Percentiles rank a stretch among this genome's conserved stretches.
Conservation (phyloP, 1,140 invertebrate species). For the Periplaneta americana region DNA sequence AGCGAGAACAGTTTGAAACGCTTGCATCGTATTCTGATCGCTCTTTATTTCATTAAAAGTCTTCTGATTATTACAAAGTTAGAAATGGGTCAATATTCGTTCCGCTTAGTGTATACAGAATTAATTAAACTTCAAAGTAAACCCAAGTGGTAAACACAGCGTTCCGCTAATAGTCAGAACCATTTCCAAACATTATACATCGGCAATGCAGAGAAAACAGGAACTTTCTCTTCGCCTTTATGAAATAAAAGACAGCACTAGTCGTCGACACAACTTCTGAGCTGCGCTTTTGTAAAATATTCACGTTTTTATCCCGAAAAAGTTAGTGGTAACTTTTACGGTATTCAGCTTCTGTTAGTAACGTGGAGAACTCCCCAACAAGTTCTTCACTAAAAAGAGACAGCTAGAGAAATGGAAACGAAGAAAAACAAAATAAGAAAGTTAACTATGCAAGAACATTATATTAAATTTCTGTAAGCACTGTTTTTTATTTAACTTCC, state of each 20-base stretch:
- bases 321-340: neutral
- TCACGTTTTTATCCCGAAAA: neutral
- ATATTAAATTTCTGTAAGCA: neutral
- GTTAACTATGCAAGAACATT: neutral
- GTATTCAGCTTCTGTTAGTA: neutral
- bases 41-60: too few species aligned
- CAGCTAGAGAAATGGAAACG: neutral
- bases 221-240: neutral
- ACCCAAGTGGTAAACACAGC: neutral
- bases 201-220: neutral
- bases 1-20: too few species aligned
- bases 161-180: neutral
- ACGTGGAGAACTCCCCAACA: neutral
- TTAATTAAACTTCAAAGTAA: neutral
- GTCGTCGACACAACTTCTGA: neutral
- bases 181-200: neutral
- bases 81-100: too few species aligned
- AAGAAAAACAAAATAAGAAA: neutral
- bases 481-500: neutral
- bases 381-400: neutral
- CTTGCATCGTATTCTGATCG: too few species aligned
- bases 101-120: too few species aligned
- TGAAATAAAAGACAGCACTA: neutral
- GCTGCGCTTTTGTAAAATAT: neutral
- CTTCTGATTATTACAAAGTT: too few species aligned